phyloP scores from a whole-genome alignment of 2,888 invertebrate species.

The Lacanobia wlatinum region DNA sequence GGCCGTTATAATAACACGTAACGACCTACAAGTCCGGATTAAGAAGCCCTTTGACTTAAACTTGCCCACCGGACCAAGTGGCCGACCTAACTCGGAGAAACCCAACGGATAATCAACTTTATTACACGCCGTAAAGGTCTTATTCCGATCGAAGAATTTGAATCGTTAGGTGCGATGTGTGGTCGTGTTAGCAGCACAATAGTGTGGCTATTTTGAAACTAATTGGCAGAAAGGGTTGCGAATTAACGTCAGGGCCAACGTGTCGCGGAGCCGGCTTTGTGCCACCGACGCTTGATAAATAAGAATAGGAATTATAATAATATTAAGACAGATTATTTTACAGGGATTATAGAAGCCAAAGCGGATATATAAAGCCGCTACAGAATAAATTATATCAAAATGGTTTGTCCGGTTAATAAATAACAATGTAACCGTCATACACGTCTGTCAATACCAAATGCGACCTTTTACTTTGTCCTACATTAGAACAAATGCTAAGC shows the following conservation, averaged over 20 bases:
- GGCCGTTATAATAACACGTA: slow-evolving; percentile 91
- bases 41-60: slow-evolving; percentile 91
- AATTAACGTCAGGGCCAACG: slow-evolving; percentile 89
- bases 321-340: slow-evolving; percentile 58
- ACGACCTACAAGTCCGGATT: slow-evolving; percentile 91
- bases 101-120: slow-evolving; percentile 68
- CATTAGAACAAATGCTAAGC: slow-evolving; percentile 65
- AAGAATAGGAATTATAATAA: slow-evolving; percentile 75
- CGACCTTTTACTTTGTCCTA: slow-evolving; percentile 64
- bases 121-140: slow-evolving; percentile 66
- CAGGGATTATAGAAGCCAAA: slow-evolving; percentile 48
- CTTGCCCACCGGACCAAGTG: slow-evolving; percentile 83
- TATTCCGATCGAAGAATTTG: slow-evolving; percentile 60
- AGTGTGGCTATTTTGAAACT: slow-evolving; percentile 90
- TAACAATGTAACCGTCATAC: slow-evolving; percentile 52
- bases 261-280: slow-evolving; percentile 83
- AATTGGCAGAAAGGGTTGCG: slow-evolving; percentile 91
- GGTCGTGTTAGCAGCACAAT: slow-evolving; percentile 86
- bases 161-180: slow-evolving; percentile 84
- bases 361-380: slow-evolving; percentile 13
- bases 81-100: slow-evolving; percentile 73
- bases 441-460: slow-evolving; percentile 58
- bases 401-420: slow-evolving; percentile 48
- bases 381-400: slow-evolving; percentile 44
- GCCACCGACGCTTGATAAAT: slow-evolving; percentile 78